Evolutionary conservation across 2,113 vertebrate species (phyloP).

Genomic region (Barbus barbus): DNA sequence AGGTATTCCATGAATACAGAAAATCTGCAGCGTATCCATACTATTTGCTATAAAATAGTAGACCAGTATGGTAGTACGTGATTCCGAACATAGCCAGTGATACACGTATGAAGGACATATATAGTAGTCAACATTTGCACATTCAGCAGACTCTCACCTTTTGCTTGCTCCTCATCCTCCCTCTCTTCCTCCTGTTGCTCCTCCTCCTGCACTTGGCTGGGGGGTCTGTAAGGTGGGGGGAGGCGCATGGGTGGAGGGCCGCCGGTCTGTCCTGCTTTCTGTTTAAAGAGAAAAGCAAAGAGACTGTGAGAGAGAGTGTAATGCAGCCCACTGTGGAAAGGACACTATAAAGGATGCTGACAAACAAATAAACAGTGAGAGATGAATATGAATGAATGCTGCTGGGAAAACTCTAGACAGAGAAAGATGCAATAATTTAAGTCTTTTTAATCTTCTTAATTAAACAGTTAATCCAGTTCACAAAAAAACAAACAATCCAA

Average conservation of each 20-base stretch:
- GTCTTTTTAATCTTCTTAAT: background rate
- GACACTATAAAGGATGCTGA: background rate
- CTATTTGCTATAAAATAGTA: background rate
- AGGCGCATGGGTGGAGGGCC: conserved; percentile 82
- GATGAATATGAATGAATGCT: background rate
- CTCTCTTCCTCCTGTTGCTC: conserved; percentile 22
- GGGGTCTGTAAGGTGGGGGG: conserved; percentile 85
- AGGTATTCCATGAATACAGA: background rate
- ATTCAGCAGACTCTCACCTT: conserved; percentile 64
- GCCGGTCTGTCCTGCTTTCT: conserved; percentile 59
- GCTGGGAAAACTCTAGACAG: background rate
- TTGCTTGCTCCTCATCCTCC: conserved; percentile 56
- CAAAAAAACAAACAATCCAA: background rate
- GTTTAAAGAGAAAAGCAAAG: conserved; percentile 4
- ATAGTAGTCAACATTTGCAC: background rate
- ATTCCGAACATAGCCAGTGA: background rate
- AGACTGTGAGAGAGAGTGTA: background rate
- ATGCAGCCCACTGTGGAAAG: background rate
- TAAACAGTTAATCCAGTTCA: background rate
- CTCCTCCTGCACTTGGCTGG: conserved; percentile 62
- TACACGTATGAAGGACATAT: background rate
- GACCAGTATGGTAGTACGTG: background rate
- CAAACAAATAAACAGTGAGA: background rate
- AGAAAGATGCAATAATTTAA: background rate
- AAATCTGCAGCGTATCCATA: background rate